Evolutionary conservation across 2,797 vertebrate species (phyloP), one percentile per base, ranked within the genome.

Genomic region (Chrosomus eos): DNA sequence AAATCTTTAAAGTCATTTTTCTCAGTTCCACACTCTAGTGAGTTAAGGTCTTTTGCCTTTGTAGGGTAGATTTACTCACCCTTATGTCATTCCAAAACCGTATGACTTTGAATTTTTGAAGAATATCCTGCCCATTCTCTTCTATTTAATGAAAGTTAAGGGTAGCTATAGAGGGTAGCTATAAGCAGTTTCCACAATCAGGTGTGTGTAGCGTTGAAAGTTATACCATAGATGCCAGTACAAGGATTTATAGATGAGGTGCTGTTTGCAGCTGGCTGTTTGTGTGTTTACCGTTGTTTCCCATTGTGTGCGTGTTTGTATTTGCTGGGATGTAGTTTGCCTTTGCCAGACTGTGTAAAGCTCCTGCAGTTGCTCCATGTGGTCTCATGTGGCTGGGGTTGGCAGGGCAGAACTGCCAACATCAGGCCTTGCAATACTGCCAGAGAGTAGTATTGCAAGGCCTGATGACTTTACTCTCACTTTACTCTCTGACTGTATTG

Each of bases 321-420:
- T 80, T 64, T 80, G 60, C 36, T 60, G 62, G 43, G 16, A 43
- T 80, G 60, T 78, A 43, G 80, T 71, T 88, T 40, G n/a, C 62
- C n/a, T 68, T 83, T 83, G 73, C 68, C 77, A 85, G 83, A 40
- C 58, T 38, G 28, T 85, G 76, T 80, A 73, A 48, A 80, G 83
- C 68, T 85, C 62, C 11, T 72, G 67, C 68, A 79, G 82, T 83
- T 83, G 45, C 82, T 84, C 66, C 67, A 36, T 84, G 51, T 84
- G 64, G 62, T 84, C 73, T 84, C n/a, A n/a, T n/a, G n/a, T n/a
- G n/a, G 43, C 71, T 26, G 58, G 26, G 73, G 73, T 77, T 83
- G 73, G 73, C 73, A 83, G 73, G 36, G 26, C 26, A 13, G 82
- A 75, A 76, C 31, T 40, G 82, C 82, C 82, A 83, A 83, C 73